Evolutionary conservation across 2,113 vertebrate genomes (phyloP), one percentile per base, ranked within the genome.

Genomic region (Phrynosoma blainvillii): DNA sequence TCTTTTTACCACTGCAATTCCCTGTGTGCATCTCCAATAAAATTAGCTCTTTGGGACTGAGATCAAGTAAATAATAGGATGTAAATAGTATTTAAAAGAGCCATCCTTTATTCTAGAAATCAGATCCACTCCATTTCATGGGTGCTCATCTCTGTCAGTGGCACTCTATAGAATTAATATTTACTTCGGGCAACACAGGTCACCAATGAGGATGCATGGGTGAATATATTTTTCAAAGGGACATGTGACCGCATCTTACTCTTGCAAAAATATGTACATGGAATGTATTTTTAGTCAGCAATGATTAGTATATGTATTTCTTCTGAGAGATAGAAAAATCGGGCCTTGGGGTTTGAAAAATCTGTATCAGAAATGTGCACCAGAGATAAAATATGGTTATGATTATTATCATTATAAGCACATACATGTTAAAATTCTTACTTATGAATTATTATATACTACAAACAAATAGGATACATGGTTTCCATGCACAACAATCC

Each of bases 401-500:
- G 52, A 23, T 9, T 18, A 66, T 52, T 54, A 40, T 89, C 52
- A 83, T 76, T 20, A 65, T 89, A 65, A 79, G 30, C 78, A 89
- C 89, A 86, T 68, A 90, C 56, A 87, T 82, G 77, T 66, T 4
- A 90, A 42, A 87, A 70, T 88, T 79, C 54, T 82, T 91, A 83
- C 20, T 21, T 85, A 89, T 89, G 85, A 79, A 90, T 25, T 66
- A 79, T 36, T 82, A 71, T 42, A 82, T 80, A 27, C 30, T 27
- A 80, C 87, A 91, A 85, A 82, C 70, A 91, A 93, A 83, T 79
- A 74, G 7, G 89, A 70, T 70, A 68, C 91, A 40, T 16, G 20
- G 13, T 90, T 76, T 93, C 5, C 68, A 90, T 93, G 74, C 85
- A 80, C 59, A 13, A 87, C 2, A 10, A 91, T 56, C 59, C 66